Conservation (phyloP, 2,888 invertebrate genomes). For the Masnerella sp. region DNA sequence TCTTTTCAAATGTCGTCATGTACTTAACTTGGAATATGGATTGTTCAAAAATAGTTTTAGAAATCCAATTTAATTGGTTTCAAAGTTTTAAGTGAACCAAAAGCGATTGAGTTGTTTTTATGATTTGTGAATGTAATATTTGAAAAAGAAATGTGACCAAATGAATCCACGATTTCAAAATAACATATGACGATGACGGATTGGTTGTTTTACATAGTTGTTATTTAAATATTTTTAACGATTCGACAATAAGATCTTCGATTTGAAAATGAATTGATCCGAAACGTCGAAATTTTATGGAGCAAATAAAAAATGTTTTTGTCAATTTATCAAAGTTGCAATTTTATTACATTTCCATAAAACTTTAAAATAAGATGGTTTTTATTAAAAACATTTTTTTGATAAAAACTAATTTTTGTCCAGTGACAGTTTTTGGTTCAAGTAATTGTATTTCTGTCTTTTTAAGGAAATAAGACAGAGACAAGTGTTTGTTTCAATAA, state of each 20-base stretch:
- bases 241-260: slow-evolving; percentile 59
- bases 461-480: slow-evolving; percentile 11
- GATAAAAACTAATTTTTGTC: no score
- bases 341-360: no score
- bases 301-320: slow-evolving; percentile 19
- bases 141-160: slow-evolving; percentile 11
- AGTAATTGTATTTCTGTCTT: slow-evolving; percentile 1
- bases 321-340: no score
- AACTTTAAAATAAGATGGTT: no score
- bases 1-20: neutral
- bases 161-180: no score
- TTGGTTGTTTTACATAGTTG: slow-evolving; percentile 27
- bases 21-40: no score
- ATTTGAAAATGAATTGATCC: slow-evolving; percentile 12
- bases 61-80: no score
- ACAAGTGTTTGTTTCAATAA: slow-evolving; percentile 5
- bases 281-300: slow-evolving; percentile 19
- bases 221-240: slow-evolving; percentile 38
- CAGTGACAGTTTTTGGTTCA: neutral
- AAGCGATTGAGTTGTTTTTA: no score
- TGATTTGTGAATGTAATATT: neutral
- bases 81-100: no score
- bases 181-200: slow-evolving; percentile 14
- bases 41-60: no score
- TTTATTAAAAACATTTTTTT: neutral